Conservation (phyloP, 2,113 vertebrate genomes). For the Tachysurus vachellii region DNA sequence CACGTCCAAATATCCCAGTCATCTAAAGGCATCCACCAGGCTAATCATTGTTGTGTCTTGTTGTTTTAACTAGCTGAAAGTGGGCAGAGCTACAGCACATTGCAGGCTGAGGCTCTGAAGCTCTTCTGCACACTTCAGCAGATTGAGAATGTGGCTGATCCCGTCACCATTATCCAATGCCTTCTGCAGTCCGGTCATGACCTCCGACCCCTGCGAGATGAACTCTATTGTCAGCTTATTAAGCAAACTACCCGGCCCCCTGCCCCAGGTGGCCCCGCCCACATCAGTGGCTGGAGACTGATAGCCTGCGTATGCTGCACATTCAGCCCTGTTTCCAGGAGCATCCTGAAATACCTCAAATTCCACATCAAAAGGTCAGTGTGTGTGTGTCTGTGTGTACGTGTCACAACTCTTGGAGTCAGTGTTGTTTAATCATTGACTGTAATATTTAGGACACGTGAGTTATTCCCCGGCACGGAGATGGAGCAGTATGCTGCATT, state of each 20-base stretch:
- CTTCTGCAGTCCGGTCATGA: conserved; percentile 90
- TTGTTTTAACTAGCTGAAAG: conserved; percentile 30
- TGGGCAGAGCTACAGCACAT: conserved; percentile 85
- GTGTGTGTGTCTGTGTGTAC: not conserved
- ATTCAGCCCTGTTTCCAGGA: conserved; percentile 81
- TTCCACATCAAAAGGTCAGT: conserved; percentile 92
- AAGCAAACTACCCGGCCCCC: conserved; percentile 89
- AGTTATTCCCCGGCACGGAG: conserved; percentile 86
- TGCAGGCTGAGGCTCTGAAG: conserved; percentile 92
- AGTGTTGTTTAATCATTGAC: not conserved
- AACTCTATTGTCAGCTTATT: conserved; percentile 95
- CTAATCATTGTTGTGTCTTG: not conserved
- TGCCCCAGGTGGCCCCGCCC: conserved; percentile 75
- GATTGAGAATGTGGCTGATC: conserved; percentile 85
- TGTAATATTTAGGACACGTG: conserved; percentile 76
- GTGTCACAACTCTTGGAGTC: not conserved
- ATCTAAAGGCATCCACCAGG: not conserved
- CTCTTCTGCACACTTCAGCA: conserved; percentile 93
- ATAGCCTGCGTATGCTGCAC: conserved; percentile 90
- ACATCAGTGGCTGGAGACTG: conserved; percentile 89
- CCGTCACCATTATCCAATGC: conserved; percentile 87
- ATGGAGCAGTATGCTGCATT: conserved; percentile 89
- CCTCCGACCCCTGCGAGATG: conserved; percentile 86
- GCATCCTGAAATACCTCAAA: conserved; percentile 90
- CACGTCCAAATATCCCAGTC: not conserved